These are phyloP conservation scores for Mesoclemmys tuberculata DNA, from an alignment of 2,113 vertebrate genomes.

Conservation along the genomic window DNA sequence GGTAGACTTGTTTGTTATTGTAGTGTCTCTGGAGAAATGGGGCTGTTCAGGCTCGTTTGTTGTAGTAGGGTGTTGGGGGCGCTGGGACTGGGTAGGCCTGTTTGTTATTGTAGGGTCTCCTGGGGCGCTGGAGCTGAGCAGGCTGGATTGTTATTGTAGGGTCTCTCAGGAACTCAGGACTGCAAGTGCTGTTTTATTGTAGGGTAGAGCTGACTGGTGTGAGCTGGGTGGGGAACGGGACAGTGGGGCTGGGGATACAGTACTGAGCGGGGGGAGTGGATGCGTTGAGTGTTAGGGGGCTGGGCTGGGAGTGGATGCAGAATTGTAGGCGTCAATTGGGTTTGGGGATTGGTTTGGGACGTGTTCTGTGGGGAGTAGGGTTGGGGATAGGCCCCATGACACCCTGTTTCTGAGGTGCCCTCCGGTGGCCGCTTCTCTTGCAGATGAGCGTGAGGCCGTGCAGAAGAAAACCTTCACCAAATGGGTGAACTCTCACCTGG, in stretches of 20 bases:
- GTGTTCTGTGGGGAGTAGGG: neutral
- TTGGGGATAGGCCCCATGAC: neutral
- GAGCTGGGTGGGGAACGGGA: neutral
- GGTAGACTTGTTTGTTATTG: neutral
- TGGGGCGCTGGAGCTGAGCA: too few species aligned
- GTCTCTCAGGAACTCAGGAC: neutral
- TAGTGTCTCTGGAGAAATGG: neutral
- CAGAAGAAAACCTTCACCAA: slow-evolving; percentile 98
- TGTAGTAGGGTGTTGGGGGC: too few species aligned
- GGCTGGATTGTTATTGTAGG: too few species aligned
- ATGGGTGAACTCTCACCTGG: slow-evolving; percentile 96
- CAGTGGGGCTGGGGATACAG: neutral
- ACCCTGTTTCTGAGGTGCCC: neutral
- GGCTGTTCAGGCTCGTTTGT: neutral
- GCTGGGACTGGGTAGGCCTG: neutral
- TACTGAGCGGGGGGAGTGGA: neutral
- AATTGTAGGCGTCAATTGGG: neutral
- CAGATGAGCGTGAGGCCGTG: slow-evolving; percentile 94
- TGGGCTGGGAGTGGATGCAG: neutral
- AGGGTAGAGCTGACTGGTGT: neutral
- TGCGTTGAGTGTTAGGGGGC: neutral
- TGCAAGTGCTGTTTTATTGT: neutral
- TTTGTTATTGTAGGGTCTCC: neutral
- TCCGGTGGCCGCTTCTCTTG: neutral
- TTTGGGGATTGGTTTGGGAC: neutral